Base-by-base conservation (phyloP, 1,140 invertebrate species). In the Drosophila azteca region DNA sequence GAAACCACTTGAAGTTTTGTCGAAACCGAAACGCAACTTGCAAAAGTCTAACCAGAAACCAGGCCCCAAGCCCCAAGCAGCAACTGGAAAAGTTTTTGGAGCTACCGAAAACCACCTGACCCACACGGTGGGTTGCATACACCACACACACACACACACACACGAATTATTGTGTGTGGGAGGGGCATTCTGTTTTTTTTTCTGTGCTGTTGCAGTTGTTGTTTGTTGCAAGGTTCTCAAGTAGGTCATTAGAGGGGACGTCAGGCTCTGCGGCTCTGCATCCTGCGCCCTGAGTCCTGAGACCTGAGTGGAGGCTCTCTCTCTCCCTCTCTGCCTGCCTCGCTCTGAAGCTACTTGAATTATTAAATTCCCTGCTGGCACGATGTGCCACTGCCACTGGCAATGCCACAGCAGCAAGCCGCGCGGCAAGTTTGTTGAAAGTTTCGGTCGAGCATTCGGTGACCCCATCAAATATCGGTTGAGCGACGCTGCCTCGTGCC, bases 211-310 rank as follows among this genome's bases (percentile, higher is more conserved):
- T 63, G 44, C 46, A 69, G 53, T 63, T 63, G 75, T 76, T 77
- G 73, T 70, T 70, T 53, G 52, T 68, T 57, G 31, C 31, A 31
- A 31, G 31, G 8, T 31, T 9, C 60, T 79, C 70, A 83, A 83
- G 79, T 83, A 83, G 79, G 79, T 83, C 79, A 83, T 83, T 83
- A 83, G 79, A 77, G 79, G 77, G 69, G 78, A 77, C 71, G 53
- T 62, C 62, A 63, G 69, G 78, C 52, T 50, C 55, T 26, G 24
- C 24, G 17, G 17, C 17, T 20, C 17, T 20, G 17, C 17, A 26
- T 5, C 24, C 24, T 46, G 31, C 26, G 41, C 60, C 66, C 17
- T 26, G 24, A 61, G 39, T 15, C 20, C 24, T 60, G 6, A 44
- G n/a, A 49, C 11, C 55, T 39, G 57, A 15, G 43, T 24, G 39